Evolutionary conservation across 2,797 vertebrate genomes (phyloP).

Genomic region (Argentina silus): DNA sequence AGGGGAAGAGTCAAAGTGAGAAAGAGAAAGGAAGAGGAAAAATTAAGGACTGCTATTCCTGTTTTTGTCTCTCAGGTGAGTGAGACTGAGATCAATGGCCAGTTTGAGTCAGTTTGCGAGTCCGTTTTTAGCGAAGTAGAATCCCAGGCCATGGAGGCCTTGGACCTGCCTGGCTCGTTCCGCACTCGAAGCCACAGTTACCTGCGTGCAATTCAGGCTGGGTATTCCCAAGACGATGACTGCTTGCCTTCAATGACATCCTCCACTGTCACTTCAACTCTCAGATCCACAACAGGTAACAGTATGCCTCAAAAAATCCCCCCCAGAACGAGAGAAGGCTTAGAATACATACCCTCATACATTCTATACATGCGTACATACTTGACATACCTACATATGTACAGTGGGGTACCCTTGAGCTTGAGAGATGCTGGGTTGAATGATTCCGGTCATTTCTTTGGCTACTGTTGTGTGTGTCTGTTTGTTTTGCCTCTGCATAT

Average conservation of each 20-base stretch:
- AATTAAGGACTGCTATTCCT: conserved; percentile 93
- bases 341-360: conserved; percentile 80
- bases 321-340: conserved; percentile 72
- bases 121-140: conserved; percentile 99
- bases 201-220: conserved; percentile 98
- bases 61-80: conserved; percentile 98
- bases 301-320: conserved; percentile 62
- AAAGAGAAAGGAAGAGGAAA: conserved; percentile 91
- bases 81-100: conserved; percentile 99
- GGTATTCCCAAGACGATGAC: conserved; percentile 99
- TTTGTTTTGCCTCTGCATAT: conserved; percentile 59
- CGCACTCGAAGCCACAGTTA: conserved; percentile 99
- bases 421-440: conserved; percentile 79
- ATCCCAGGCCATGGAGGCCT: conserved; percentile 98
- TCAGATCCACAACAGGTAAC: conserved; percentile 98
- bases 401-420: conserved; percentile 85
- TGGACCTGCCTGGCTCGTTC: conserved; percentile 99
- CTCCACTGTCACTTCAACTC: conserved; percentile 93
- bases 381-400: conserved; percentile 85
- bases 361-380: conserved; percentile 77
- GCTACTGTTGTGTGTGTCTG: conserved; percentile 59
- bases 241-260: conserved; percentile 94
- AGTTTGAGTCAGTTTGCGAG: conserved; percentile 99
- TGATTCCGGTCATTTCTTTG: conserved; percentile 67
- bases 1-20: conserved; percentile 89